Base-by-base conservation (phyloP, 1,140 invertebrate genomes). In the Trichomalopsis sarcophagae region DNA sequence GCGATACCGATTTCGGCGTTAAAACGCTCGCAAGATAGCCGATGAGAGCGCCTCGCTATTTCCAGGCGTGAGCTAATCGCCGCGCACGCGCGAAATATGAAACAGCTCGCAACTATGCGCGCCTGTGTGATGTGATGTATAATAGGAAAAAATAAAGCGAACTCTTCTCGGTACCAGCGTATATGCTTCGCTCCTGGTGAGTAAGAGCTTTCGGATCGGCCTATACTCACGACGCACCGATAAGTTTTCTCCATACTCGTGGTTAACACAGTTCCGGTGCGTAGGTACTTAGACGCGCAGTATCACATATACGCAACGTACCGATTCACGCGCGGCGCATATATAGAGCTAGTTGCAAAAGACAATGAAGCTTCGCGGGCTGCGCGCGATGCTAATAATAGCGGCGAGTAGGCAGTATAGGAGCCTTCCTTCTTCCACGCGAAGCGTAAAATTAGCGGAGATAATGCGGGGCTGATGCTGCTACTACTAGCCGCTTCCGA, bases 401-500 rank as follows among this genome's bases (percentile, higher is more conserved):
- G 77, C 77, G 14, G 44, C 23, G 17, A 44, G 36, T 23, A 23
- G 30, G 4, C 33, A 36, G 27, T 27, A 27, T 27, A 27, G 33
- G 30, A 50, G 17, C 10, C 47, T 62, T 62, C 47, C 81, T 82
- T 62, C 30, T 62, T 74, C 47, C 10, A 36, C 47, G 30, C 81
- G 47, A 74, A 82, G 81, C 81, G 81, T 75, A 82, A 82, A 82
- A 82, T 82, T 82, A 82, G 71, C 30, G 81, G 71, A 75, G 71
- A 82, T 82, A 82, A 82, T 82, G n/a, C n/a, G 71, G 40, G n/a
- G 66, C n/a, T n/a, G 66, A n/a, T 40, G 40, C 40, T 44, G 9
- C 7, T 10, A 30, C 40, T 44, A 44, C 7, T 10, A 69, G 66
- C 40, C 36, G 55, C 55, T 62, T n/a, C 55, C 40, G 40, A 44